These are phyloP conservation scores for Squalus acanthias DNA, from an alignment of 2,797 vertebrate genomes.

Conservation along the genomic window DNA sequence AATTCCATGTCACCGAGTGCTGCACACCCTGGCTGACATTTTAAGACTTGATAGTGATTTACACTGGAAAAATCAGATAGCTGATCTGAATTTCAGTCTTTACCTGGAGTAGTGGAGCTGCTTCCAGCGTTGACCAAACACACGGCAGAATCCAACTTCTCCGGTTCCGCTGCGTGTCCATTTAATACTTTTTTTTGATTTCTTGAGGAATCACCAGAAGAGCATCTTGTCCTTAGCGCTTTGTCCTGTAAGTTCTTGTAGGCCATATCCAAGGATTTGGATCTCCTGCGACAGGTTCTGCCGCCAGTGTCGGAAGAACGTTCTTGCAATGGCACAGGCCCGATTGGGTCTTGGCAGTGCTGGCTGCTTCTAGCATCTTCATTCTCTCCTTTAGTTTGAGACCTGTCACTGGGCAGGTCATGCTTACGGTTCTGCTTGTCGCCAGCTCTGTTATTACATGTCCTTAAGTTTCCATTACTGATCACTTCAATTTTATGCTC, in stretches of 20 bases:
- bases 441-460: not conserved
- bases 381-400: constrained; percentile 53
- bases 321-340: constrained; percentile 55
- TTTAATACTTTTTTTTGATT: constrained; percentile 65
- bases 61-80: not conserved
- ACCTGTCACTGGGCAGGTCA: constrained; percentile 51
- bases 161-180: constrained; percentile 59
- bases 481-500: constrained; percentile 40
- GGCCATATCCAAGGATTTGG: constrained; percentile 68
- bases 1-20: not conserved
- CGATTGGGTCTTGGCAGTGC: constrained; percentile 52
- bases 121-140: constrained; percentile 52
- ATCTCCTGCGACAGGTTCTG: constrained; percentile 59
- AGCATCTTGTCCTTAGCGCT: constrained; percentile 59
- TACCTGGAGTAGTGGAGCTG: constrained; percentile 61
- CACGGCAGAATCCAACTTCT: constrained; percentile 59
- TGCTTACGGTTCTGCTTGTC: constrained; percentile 46
- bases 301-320: constrained; percentile 49
- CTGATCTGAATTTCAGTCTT: constrained; percentile 30
- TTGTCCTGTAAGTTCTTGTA: constrained; percentile 58
- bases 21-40: not conserved
- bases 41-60: not conserved
- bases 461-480: constrained; percentile 4
- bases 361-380: constrained; percentile 45
- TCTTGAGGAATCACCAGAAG: constrained; percentile 57